phyloP scores from a whole-genome alignment of 1,140 invertebrate species.

The Eupristina koningsbergeri region DNA sequence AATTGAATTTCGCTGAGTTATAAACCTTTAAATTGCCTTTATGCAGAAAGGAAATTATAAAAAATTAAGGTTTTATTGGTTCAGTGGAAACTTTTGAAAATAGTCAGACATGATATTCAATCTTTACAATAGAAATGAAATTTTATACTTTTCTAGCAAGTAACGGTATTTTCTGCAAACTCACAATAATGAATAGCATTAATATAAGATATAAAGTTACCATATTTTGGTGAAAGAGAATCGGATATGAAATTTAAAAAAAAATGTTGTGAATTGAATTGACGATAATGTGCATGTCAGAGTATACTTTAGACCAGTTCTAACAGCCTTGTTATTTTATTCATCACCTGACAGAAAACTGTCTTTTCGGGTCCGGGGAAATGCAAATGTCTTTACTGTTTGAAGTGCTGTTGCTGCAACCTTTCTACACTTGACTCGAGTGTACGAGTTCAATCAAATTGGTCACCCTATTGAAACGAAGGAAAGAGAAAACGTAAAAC shows the following conservation, averaged over 20 bases:
- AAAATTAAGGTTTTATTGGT: neutral
- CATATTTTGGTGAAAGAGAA: neutral
- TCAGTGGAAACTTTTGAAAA: conserved; percentile 1
- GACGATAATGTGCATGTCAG: neutral
- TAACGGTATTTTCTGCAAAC: neutral
- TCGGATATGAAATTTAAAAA: neutral
- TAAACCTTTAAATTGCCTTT: conserved; percentile 9
- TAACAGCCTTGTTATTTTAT: conserved; percentile 16
- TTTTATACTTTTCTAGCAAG: neutral
- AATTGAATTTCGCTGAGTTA: conserved; percentile 20
- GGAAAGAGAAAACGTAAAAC: conserved; percentile 11
- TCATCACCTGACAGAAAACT: conserved; percentile 38
- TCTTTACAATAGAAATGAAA: neutral
- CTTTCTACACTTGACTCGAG: neutral
- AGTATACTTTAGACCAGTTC: neutral
- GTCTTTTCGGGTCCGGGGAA: conserved; percentile 25
- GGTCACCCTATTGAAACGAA: conserved; percentile 15
- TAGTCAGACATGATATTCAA: neutral
- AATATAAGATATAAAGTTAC: neutral
- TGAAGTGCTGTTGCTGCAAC: neutral
- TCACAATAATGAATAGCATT: neutral
- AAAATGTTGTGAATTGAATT: conserved; percentile 7
- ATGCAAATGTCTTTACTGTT: conserved; percentile 28
- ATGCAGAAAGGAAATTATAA: conserved; percentile 7
- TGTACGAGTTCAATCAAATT: conserved; percentile 43